Conservation (phyloP, 2,113 vertebrate species). For the Carassius carassius region DNA sequence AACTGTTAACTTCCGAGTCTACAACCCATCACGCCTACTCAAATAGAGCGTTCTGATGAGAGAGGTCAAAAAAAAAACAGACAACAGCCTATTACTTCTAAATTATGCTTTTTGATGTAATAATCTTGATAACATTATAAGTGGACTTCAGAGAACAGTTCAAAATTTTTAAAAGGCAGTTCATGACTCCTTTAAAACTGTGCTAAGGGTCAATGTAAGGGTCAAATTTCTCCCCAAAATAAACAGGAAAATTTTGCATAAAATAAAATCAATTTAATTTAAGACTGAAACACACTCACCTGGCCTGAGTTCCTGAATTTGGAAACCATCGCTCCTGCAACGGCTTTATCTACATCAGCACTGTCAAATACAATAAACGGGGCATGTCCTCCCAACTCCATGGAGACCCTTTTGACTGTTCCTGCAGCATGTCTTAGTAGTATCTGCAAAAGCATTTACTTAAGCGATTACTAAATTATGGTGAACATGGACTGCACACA, state of each 20-base stretch:
- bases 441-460: slow-evolving; percentile 70
- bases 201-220: background rate
- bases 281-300: slow-evolving; percentile 70
- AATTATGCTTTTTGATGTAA: too few relatives aligned
- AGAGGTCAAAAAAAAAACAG: too few relatives aligned
- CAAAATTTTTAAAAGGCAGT: too few relatives aligned
- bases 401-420: slow-evolving; percentile 91
- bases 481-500: background rate
- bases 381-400: slow-evolving; percentile 95
- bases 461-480: background rate
- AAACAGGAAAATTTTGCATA: slow-evolving; percentile 5
- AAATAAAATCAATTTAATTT: background rate
- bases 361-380: slow-evolving; percentile 98
- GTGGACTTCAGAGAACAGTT: too few relatives aligned
- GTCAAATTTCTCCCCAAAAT: background rate
- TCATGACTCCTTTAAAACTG: background rate
- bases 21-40: too few relatives aligned
- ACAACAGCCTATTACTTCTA: too few relatives aligned
- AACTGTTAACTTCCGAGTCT: too few relatives aligned
- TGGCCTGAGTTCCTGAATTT: slow-evolving; percentile 96
- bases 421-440: slow-evolving; percentile 83
- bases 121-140: too few relatives aligned
- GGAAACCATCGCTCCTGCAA: slow-evolving; percentile 85
- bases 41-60: too few relatives aligned
- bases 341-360: slow-evolving; percentile 83